Evolutionary conservation across 2,113 vertebrate species (phyloP).

Genomic region (Mirza zaza): DNA sequence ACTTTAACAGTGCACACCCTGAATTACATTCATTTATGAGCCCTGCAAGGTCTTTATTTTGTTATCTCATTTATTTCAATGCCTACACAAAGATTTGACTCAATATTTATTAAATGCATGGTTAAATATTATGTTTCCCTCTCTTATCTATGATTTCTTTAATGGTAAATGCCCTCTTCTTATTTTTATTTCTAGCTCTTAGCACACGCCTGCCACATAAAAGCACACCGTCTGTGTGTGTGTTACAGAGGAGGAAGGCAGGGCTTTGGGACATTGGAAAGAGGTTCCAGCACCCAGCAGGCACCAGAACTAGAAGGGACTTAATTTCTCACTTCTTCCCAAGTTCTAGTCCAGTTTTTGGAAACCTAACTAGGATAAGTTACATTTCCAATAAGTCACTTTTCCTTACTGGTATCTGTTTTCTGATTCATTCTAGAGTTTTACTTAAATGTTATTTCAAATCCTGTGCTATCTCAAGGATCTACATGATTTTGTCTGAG

Average conservation of each 20-base stretch:
- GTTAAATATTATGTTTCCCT: neutral
- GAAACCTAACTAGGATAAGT: neutral
- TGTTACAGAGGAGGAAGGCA: neutral
- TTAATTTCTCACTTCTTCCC: neutral
- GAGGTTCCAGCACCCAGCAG: too few relatives aligned
- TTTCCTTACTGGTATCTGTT: neutral
- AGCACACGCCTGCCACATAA: neutral
- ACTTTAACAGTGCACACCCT: fast-evolving
- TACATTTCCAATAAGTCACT: neutral
- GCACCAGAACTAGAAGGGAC: neutral
- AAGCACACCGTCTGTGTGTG: neutral
- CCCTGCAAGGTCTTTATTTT: neutral
- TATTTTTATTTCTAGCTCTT: neutral
- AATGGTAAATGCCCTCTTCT: neutral
- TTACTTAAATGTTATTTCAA: neutral
- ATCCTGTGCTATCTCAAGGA: neutral
- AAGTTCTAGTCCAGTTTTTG: neutral
- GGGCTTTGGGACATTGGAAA: too few relatives aligned
- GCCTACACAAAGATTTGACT: neutral
- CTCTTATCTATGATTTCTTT: neutral
- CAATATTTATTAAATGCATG: neutral
- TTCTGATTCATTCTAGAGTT: neutral
- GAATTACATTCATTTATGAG: neutral
- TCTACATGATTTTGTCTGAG: neutral
- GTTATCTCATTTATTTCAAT: neutral